phyloP scores from a whole-genome alignment of 2,797 vertebrate species.

The Bradypus variegatus region DNA sequence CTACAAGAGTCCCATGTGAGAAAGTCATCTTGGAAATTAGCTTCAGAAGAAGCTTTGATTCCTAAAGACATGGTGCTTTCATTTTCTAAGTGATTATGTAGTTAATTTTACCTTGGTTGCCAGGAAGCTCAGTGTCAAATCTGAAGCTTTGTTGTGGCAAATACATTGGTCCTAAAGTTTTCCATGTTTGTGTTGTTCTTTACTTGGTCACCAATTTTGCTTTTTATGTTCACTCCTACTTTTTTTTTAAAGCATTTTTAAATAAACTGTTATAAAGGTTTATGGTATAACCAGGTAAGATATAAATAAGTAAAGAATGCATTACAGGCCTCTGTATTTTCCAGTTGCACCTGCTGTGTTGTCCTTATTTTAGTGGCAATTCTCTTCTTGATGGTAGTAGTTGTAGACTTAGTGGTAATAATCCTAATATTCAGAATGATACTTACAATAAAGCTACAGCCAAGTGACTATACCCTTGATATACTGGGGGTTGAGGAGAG shows the following conservation, averaged over 20 bases:
- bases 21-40: neutral
- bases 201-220: neutral
- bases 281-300: neutral
- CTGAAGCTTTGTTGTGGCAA: neutral
- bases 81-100: neutral
- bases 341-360: neutral
- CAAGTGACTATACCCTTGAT: neutral
- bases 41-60: neutral
- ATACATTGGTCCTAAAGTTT: neutral
- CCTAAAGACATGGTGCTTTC: neutral
- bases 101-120: neutral
- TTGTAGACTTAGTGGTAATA: neutral
- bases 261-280: slow-evolving; percentile 22
- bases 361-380: neutral
- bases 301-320: neutral
- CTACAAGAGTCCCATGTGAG: neutral
- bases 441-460: neutral
- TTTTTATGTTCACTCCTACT: neutral
- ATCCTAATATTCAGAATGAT: neutral
- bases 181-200: neutral
- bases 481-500: neutral
- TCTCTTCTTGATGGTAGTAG: neutral
- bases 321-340: neutral
- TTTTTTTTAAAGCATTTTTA: slow-evolving; percentile 1
- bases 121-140: neutral